Evolutionary conservation across 2,888 invertebrate genomes (phyloP), one percentile per base, ranked within the genome.

Genomic region (Drosophila silvestris): DNA sequence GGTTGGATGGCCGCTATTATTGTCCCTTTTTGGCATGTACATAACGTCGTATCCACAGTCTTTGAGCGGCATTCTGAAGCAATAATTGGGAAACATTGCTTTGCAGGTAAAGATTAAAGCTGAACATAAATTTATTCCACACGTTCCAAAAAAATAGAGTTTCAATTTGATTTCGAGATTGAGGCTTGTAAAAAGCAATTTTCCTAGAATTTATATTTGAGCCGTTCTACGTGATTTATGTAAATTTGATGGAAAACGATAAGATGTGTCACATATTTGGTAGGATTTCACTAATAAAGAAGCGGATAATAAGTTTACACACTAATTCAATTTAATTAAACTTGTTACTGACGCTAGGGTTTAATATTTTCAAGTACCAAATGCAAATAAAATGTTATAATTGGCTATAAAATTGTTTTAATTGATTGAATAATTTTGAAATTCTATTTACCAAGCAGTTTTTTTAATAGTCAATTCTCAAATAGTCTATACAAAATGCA

Each of bases 71-170:
- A 78, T 85, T n/a, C 64, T 64, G 53, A 88, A 91, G 67, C 90
- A 88, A 58, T 68, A 90, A 72, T 87, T 87, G 72, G 89, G 89
- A 62, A 77, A 75, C 91, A 91, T 87, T 47, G 51, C 50, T 63
- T 60, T 26, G 12, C 16, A 51, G 22, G n/a, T 61, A 33, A 37
- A 52, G 50, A 56, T 52, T 54, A 44, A 37, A 62, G 52, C 12
- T 66, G 51, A 54, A 61, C 51, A 56, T n/a, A 32, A 82, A 69
- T 67, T 67, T 39, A 52, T 47, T 16, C 35, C 16, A 19, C 12
- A 14, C 58, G 3, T 66, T 30, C 47, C 19, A 54, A 67, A 78
- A 52, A 57, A 52, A 39, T 59, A 26, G 1, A 33, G 28, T 47
- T 54, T 28, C 54, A 62, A 61, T 35, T 30, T 59, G 58, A 69